Percentiles rank a stretch among this genome's conserved stretches.
Conservation (phyloP, 2,888 invertebrate species). For the Aethes cnicana region DNA sequence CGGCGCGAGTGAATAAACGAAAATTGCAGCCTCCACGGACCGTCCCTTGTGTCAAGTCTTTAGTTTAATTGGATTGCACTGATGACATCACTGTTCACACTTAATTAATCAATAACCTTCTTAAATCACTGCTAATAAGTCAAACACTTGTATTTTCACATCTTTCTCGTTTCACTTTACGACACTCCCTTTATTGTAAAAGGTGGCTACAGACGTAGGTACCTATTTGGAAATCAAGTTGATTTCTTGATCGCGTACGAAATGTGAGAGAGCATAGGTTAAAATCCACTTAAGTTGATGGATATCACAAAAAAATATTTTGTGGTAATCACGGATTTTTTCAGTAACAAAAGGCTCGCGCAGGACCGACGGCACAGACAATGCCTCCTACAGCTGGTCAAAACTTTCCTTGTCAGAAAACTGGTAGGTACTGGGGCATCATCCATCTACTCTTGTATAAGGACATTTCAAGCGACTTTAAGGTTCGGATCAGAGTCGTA, state of each 20-base stretch:
- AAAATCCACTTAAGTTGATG: too few species aligned
- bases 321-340: too few species aligned
- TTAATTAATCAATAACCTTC: not conserved
- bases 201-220: too few species aligned
- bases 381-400: not conserved
- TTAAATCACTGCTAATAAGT: not conserved
- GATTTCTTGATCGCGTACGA: too few species aligned
- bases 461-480: slow-evolving; percentile 89
- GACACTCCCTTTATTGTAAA: not conserved
- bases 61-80: slow-evolving; percentile 13
- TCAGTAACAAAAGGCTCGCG: too few species aligned
- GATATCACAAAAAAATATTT: too few species aligned
- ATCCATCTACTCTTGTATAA: too few species aligned
- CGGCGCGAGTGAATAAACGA: not conserved
- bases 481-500: slow-evolving; percentile 91
- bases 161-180: slow-evolving; percentile 5
- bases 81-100: slow-evolving; percentile 18
- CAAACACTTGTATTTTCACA: slow-evolving; percentile 1
- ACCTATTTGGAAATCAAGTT: too few species aligned
- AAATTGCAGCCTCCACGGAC: too few species aligned
- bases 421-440: slow-evolving; percentile 2
- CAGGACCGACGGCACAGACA: too few species aligned
- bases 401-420: not conserved
- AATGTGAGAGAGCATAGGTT: too few species aligned
- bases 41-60: not conserved